A percentile compares a stretch with the other conserved stretches of the same genome.
Evolutionary conservation across 2,888 invertebrate species (phyloP).

Genomic region (Sepiola atlantica): DNA sequence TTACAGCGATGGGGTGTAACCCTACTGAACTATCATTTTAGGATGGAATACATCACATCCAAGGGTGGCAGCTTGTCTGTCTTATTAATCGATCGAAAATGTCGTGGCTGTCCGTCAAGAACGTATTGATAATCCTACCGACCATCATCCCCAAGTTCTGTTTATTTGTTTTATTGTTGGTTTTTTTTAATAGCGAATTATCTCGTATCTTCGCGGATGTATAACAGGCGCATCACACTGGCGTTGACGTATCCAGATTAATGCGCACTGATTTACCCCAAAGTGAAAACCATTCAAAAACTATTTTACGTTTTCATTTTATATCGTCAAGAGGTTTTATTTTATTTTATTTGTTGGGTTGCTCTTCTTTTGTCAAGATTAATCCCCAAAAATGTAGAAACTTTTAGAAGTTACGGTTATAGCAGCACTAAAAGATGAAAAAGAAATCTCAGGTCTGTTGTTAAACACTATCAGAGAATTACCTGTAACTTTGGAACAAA

Average conservation of each 20-base stretch:
- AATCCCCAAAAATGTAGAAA: too few relatives aligned
- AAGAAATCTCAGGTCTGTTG: too few relatives aligned
- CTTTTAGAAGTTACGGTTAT: too few relatives aligned
- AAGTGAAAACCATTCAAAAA: not conserved
- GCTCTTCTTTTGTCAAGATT: not conserved
- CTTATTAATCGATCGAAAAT: not conserved
- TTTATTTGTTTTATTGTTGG: not conserved
- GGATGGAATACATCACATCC: too few relatives aligned
- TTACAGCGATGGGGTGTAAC: too few relatives aligned
- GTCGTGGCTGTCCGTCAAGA: not conserved
- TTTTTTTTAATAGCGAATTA: too few relatives aligned
- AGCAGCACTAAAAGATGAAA: too few relatives aligned
- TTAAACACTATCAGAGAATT: too few relatives aligned
- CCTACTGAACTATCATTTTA: too few relatives aligned
- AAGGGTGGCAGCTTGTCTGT: not conserved
- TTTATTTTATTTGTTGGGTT: not conserved
- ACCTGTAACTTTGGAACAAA: too few relatives aligned
- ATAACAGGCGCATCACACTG: not conserved
- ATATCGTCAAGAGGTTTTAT: not conserved
- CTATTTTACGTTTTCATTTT: not conserved
- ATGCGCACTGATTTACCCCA: not conserved
- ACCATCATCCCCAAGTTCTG: not conserved
- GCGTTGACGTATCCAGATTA: not conserved
- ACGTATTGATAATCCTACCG: not conserved
- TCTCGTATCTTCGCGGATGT: not conserved